Percentiles rank a stretch among this genome's conserved stretches.
Evolutionary conservation across 2,888 invertebrate genomes (phyloP).

Genomic region (Melikaiella ostensackeni): DNA sequence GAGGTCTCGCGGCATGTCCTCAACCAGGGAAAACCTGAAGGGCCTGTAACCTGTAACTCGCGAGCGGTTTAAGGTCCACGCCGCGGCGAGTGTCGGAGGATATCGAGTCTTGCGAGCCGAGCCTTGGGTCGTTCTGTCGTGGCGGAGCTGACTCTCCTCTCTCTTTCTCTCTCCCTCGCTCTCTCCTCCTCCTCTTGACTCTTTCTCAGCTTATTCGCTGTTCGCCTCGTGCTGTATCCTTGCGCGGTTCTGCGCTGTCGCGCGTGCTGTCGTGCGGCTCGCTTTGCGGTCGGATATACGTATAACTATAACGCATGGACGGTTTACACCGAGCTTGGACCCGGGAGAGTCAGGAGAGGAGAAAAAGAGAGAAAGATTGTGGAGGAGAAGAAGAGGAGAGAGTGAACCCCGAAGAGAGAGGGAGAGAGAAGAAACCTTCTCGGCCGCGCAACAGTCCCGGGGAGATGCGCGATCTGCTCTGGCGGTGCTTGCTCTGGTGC

Average conservation of each 20-base stretch:
- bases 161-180: constrained; percentile 49
- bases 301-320: constrained; percentile 14
- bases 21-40: not conserved
- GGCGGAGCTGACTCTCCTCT: constrained; percentile 43
- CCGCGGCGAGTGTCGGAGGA: constrained; percentile 42
- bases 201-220: constrained; percentile 40
- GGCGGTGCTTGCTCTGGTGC: constrained; percentile 46
- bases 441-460: constrained; percentile 63
- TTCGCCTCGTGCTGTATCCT: constrained; percentile 59
- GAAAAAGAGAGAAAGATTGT: constrained; percentile 11
- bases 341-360: constrained; percentile 21
- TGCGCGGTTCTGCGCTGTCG: constrained; percentile 59
- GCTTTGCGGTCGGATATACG: constrained; percentile 38
- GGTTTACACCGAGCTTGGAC: not conserved
- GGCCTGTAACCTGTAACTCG: constrained; percentile 35
- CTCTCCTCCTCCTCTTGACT: constrained; percentile 43
- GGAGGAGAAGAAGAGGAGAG: constrained; percentile 26
- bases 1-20: constrained; percentile 36
- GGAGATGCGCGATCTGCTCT: constrained; percentile 57
- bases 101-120: constrained; percentile 41
- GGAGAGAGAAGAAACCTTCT: constrained; percentile 42
- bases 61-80: constrained; percentile 42
- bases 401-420: constrained; percentile 54
- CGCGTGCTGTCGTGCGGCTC: constrained; percentile 47
- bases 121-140: constrained; percentile 43